Percentiles rank a stretch among this genome's conserved stretches.
Evolutionary conservation across 1,140 invertebrate species (phyloP).

Genomic region (Agrilus planipennis): DNA sequence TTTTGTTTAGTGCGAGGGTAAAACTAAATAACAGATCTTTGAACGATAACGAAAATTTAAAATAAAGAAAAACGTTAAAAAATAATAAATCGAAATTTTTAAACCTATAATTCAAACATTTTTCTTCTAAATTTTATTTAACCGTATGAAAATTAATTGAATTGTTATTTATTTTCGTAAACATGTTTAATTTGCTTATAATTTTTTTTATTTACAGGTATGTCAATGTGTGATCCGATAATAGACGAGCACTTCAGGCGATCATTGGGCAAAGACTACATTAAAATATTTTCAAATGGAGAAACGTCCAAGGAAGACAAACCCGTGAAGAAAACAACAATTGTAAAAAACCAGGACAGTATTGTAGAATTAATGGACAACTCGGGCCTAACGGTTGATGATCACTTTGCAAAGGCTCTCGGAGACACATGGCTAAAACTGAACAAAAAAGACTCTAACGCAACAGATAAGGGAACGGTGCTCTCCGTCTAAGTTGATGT

Average conservation of each 20-base stretch:
- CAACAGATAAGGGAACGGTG: slow-evolving; percentile 4
- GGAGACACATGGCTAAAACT: slow-evolving; percentile 88
- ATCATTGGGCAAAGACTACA: slow-evolving; percentile 82
- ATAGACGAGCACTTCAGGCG: slow-evolving; percentile 94
- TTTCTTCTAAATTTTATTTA: neutral
- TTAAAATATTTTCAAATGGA: slow-evolving; percentile 50
- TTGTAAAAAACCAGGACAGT: slow-evolving; percentile 29
- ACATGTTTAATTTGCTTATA: neutral
- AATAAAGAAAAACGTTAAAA: no score
- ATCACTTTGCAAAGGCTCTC: slow-evolving; percentile 92
- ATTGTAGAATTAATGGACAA: slow-evolving; percentile 30
- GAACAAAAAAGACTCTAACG: slow-evolving; percentile 22
- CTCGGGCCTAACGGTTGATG: slow-evolving; percentile 56
- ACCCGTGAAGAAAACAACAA: slow-evolving; percentile 25
- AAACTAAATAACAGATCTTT: no score
- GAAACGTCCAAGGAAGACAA: slow-evolving; percentile 40
- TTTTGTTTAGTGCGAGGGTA: no score
- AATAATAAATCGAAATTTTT: no score
- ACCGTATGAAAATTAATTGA: neutral
- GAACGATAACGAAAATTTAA: no score
- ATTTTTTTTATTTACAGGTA: slow-evolving; percentile 36
- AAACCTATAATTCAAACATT: no score
- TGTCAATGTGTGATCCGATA: slow-evolving; percentile 69
- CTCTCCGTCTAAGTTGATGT: slow-evolving; percentile 4
- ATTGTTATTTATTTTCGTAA: neutral